These are phyloP conservation scores for Glaucidium brasilianum DNA, from an alignment of 2,113 vertebrate genomes.

Conservation along the genomic window DNA sequence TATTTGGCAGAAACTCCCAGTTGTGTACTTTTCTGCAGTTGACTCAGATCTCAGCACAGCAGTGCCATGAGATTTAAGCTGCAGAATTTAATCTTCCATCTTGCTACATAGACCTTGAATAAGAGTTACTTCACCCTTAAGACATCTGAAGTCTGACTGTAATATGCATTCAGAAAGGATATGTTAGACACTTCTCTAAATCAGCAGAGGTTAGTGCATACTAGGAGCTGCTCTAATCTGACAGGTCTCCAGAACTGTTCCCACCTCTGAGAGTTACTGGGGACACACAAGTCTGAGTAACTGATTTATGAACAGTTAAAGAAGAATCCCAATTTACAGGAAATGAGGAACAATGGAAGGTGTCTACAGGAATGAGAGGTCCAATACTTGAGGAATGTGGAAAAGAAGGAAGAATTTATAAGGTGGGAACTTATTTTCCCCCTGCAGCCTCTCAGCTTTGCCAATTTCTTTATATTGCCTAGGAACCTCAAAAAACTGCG, in stretches of 20 bases:
- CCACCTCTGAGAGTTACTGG: not conserved
- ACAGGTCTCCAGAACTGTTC: not conserved
- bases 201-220: not conserved
- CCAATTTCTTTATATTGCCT: not conserved
- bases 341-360: not conserved
- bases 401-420: not conserved
- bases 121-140: not conserved
- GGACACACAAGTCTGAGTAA: not conserved
- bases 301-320: not conserved
- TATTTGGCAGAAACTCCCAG: not conserved
- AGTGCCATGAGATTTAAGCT: not conserved
- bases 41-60: not conserved
- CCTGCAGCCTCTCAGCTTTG: not conserved
- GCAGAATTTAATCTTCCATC: not conserved
- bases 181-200: not conserved
- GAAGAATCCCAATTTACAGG: not conserved
- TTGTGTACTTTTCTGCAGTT: not conserved
- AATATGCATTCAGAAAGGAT: not conserved
- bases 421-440: not conserved
- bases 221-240: not conserved
- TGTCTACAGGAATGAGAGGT: not conserved
- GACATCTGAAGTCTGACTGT: not conserved
- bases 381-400: not conserved
- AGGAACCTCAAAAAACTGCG: not conserved
- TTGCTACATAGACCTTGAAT: not conserved